Percentiles rank a stretch among this genome's conserved stretches.
Conservation (phyloP, 2,888 invertebrate genomes). For the Agelastica alni region DNA sequence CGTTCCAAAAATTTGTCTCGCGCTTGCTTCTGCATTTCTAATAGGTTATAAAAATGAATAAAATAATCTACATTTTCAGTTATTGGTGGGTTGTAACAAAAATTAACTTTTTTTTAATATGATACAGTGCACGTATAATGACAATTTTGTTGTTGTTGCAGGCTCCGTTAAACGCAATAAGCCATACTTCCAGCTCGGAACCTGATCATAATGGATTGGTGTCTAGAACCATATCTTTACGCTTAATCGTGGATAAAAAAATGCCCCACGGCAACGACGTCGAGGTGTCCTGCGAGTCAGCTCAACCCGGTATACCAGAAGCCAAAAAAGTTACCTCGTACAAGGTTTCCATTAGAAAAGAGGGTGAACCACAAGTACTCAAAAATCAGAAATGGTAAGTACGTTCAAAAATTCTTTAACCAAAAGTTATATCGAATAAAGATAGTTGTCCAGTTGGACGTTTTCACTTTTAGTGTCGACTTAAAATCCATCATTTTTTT, state of each 20-base stretch:
- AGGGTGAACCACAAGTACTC: conserved; percentile 39
- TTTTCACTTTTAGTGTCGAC: too few relatives aligned
- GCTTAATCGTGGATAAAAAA: conserved; percentile 45
- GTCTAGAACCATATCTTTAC: conserved; percentile 44
- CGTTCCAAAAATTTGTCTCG: too few relatives aligned
- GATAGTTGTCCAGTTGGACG: too few relatives aligned
- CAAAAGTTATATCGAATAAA: too few relatives aligned
- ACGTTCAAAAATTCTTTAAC: too few relatives aligned
- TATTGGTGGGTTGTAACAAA: too few relatives aligned
- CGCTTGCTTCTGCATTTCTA: neutral
- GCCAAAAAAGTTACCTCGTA: conserved; percentile 43
- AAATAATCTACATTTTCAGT: too few relatives aligned
- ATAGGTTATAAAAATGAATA: too few relatives aligned
- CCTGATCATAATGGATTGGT: conserved; percentile 44
- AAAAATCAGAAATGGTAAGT: conserved; percentile 42
- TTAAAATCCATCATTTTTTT: too few relatives aligned
- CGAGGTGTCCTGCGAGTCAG: conserved; percentile 50
- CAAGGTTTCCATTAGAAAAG: conserved; percentile 37
- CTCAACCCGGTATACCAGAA: conserved; percentile 49
- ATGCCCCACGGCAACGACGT: conserved; percentile 44
- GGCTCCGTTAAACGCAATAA: conserved; percentile 42
- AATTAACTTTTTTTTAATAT: too few relatives aligned
- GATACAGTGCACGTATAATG: too few relatives aligned
- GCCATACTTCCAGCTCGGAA: conserved; percentile 45
- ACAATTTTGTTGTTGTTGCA: conserved; percentile 35